Conservation (phyloP, 2,113 vertebrate species). For the Sebastes fasciatus region DNA sequence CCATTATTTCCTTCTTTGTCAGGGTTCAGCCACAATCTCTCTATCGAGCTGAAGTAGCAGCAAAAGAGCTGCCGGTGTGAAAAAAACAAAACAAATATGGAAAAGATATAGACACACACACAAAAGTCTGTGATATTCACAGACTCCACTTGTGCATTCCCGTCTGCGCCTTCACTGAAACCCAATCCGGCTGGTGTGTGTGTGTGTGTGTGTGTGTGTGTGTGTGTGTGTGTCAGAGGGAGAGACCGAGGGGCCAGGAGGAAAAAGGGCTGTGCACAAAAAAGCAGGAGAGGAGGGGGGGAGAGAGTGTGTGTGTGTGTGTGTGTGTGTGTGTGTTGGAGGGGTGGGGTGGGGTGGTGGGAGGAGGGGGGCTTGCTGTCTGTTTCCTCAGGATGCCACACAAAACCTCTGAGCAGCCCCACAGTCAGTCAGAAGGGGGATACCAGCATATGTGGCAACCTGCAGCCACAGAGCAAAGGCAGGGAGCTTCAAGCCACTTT, state of each 20-base stretch:
- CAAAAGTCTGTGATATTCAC: constrained; percentile 77
- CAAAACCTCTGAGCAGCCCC: constrained; percentile 58
- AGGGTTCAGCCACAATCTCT: constrained; percentile 14
- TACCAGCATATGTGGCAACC: constrained; percentile 53
- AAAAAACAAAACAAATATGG: constrained; percentile 73
- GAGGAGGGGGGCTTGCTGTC: constrained; percentile 7
- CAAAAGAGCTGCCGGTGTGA: constrained; percentile 25
- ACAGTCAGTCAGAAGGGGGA: constrained; percentile 39
- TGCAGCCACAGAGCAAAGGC: constrained; percentile 23
- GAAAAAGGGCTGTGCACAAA: constrained; percentile 55
- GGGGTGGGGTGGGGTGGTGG: background rate
- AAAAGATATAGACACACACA: constrained; percentile 49
- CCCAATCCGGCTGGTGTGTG: constrained; percentile 69
- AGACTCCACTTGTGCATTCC: constrained; percentile 83
- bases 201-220: constrained; percentile 40
- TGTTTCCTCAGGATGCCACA: constrained; percentile 59
- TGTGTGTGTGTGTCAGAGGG: constrained; percentile 47
- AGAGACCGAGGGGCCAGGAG: constrained; percentile 53
- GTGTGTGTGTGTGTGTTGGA: too few species aligned
- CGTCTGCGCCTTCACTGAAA: constrained; percentile 81
- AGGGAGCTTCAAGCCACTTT: constrained; percentile 35
- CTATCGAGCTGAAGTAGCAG: background rate
- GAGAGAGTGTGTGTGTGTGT: too few species aligned
- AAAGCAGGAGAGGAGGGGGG: constrained; percentile 24
- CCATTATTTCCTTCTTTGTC: constrained; percentile 42